Percentiles rank a stretch among this genome's conserved stretches.
Evolutionary conservation across 2,888 invertebrate genomes (phyloP).

Genomic region (Hydropsyche betteni): DNA sequence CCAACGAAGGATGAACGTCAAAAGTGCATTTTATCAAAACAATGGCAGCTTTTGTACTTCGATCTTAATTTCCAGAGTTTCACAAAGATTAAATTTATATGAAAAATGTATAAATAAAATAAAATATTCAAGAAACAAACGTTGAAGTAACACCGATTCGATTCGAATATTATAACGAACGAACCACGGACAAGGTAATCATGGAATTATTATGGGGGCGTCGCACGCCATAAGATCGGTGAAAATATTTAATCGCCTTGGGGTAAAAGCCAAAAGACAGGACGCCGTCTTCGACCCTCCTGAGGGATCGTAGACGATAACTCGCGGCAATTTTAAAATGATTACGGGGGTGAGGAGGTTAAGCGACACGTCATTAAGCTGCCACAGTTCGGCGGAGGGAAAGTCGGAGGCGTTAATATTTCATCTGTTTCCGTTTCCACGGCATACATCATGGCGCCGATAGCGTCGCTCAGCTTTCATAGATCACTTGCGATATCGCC

Average conservation of each 20-base stretch:
- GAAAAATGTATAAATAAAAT: too few relatives aligned
- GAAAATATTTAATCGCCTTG: not conserved
- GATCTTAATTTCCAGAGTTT: too few relatives aligned
- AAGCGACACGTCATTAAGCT: slow-evolving; percentile 44
- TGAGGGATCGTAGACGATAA: not conserved
- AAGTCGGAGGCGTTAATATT: slow-evolving; percentile 41
- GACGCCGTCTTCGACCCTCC: too few relatives aligned
- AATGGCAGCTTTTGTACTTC: too few relatives aligned
- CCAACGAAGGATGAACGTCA: not conserved
- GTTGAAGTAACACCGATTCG: too few relatives aligned
- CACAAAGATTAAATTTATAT: too few relatives aligned
- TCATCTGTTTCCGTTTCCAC: slow-evolving; percentile 45
- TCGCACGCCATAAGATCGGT: slow-evolving; percentile 15
- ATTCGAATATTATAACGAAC: not conserved
- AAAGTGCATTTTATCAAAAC: slow-evolving; percentile 1
- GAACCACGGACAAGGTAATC: not conserved
- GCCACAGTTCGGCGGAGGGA: slow-evolving; percentile 26
- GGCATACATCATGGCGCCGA: slow-evolving; percentile 37
- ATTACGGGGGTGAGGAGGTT: slow-evolving; percentile 33
- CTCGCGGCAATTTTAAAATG: slow-evolving; percentile 34
- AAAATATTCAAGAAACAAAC: too few relatives aligned
- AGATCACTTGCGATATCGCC: slow-evolving; percentile 28
- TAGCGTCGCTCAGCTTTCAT: slow-evolving; percentile 34
- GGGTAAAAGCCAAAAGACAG: not conserved
- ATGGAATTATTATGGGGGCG: not conserved